Evolutionary conservation across 2,797 vertebrate species (phyloP).

Genomic region (Phoxinus dragarum): DNA sequence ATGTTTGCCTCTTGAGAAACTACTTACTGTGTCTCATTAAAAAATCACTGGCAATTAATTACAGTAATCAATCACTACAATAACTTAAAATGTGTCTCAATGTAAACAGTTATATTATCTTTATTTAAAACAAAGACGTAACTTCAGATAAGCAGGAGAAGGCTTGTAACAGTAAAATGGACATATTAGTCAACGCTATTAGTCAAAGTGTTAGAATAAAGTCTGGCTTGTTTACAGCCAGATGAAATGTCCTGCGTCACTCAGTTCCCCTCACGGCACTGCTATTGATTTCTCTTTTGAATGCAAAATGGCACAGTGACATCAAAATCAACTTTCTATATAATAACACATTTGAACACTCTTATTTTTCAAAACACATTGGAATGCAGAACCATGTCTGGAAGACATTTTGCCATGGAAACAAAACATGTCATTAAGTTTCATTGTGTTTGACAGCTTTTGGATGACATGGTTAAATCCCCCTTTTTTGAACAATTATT

Average conservation of each 20-base stretch:
- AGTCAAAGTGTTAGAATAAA: background rate
- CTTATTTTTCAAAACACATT: background rate
- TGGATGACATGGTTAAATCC: slow-evolving; percentile 22
- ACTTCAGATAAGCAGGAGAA: background rate
- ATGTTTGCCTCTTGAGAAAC: background rate
- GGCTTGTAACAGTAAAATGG: background rate
- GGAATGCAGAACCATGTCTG: slow-evolving; percentile 23
- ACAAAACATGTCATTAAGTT: slow-evolving; percentile 36
- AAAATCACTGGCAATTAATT: background rate
- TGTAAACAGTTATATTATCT: background rate
- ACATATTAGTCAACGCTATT: background rate
- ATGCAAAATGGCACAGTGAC: background rate
- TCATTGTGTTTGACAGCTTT: slow-evolving; percentile 35
- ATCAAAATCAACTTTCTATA: background rate
- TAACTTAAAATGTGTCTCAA: background rate
- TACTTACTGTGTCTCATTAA: no score
- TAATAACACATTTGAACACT: background rate
- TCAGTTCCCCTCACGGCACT: background rate
- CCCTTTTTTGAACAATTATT: slow-evolving; percentile 15
- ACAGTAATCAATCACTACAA: background rate
- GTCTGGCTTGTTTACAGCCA: background rate
- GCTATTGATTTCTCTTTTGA: background rate
- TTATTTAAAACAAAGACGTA: background rate
- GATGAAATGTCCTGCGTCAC: background rate
- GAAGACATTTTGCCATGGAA: slow-evolving; percentile 23